Percentiles rank a stretch among this genome's conserved stretches.
These are phyloP conservation scores for Pavo muticus DNA, from an alignment of 2,113 vertebrate species.

Conservation along the genomic window DNA sequence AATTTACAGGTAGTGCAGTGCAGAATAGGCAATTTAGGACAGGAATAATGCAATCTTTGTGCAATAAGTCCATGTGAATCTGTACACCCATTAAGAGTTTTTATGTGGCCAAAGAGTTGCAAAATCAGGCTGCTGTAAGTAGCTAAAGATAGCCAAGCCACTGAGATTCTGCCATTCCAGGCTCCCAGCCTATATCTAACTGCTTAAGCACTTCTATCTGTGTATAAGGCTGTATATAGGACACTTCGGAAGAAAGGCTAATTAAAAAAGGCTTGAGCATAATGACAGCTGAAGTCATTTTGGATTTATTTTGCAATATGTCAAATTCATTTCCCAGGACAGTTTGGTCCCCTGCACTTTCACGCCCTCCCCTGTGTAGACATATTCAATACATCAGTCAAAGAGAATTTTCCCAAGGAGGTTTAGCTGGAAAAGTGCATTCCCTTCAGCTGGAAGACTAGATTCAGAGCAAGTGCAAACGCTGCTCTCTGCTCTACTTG, in stretches of 20 bases:
- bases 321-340: background rate
- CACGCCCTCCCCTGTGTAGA: background rate
- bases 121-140: background rate
- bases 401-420: background rate
- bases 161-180: background rate
- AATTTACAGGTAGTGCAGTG: background rate
- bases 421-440: background rate
- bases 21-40: background rate
- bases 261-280: background rate
- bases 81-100: background rate
- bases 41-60: background rate
- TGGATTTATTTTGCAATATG: background rate
- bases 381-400: background rate
- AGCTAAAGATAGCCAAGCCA: background rate
- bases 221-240: background rate
- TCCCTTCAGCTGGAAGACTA: background rate
- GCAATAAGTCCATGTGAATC: background rate
- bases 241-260: background rate
- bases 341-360: background rate
- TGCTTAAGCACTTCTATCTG: background rate
- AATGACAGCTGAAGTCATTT: background rate
- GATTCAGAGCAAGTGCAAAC: background rate
- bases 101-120: background rate
- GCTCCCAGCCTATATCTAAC: background rate
- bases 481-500: background rate